Evolutionary conservation across 2,888 invertebrate genomes (phyloP).

Genomic region (Cephalotes varians): DNA sequence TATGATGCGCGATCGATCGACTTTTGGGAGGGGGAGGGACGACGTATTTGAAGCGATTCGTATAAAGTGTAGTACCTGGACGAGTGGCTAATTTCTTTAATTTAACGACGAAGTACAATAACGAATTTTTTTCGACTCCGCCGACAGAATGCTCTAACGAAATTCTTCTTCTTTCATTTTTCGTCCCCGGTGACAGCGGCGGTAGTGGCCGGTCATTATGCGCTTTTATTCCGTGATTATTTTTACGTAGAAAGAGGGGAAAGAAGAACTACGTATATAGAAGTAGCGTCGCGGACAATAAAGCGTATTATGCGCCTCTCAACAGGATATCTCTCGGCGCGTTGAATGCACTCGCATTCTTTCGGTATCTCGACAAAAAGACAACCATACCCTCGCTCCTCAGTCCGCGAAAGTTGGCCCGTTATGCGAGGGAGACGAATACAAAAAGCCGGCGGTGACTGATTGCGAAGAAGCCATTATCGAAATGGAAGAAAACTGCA

Average conservation of each 20-base stretch:
- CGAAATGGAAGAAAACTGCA: conserved; percentile 27
- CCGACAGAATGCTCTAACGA: not conserved
- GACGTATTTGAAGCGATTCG: not conserved
- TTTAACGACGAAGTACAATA: conserved; percentile 5
- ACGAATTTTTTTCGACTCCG: conserved; percentile 16
- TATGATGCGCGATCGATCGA: conserved; percentile 25
- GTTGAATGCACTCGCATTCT: conserved; percentile 54
- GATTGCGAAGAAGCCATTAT: conserved; percentile 41
- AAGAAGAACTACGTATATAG: not conserved
- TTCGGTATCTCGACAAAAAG: conserved; percentile 26
- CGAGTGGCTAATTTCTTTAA: conserved; percentile 25
- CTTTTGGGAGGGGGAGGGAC: not conserved
- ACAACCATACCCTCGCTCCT: not conserved
- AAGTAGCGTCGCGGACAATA: conserved; percentile 45
- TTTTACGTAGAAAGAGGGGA: not conserved
- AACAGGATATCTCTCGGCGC: not conserved
- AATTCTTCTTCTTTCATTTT: not conserved
- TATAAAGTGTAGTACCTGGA: not conserved
- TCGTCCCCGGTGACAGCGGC: not conserved
- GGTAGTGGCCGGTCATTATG: not conserved
- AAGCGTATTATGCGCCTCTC: conserved; percentile 55
- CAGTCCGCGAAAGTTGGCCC: conserved; percentile 19
- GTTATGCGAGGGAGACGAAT: not conserved
- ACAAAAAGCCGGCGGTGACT: conserved; percentile 19
- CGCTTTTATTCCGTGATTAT: conserved; percentile 39